These are phyloP conservation scores for Microcebus tavaratra DNA, from an alignment of 2,113 vertebrate species.

Conservation along the genomic window DNA sequence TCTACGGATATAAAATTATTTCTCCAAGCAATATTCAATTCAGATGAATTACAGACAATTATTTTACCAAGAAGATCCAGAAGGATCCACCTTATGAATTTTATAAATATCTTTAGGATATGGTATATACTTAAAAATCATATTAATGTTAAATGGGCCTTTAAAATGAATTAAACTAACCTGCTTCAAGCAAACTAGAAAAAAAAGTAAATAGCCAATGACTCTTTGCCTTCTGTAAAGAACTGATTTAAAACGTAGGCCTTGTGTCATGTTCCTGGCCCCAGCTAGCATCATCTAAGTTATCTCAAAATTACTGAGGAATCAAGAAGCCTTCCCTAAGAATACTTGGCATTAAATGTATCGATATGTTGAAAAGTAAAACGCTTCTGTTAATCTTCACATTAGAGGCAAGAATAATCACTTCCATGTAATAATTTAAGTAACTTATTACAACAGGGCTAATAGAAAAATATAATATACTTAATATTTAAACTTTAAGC, in stretches of 20 bases:
- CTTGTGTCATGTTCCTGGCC: background rate
- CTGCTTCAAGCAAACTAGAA: background rate
- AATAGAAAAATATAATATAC: background rate
- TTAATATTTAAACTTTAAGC: background rate
- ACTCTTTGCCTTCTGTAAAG: background rate
- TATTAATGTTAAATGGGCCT: slow-evolving; percentile 5
- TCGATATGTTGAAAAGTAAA: background rate
- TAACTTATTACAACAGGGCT: background rate
- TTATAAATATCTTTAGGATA: slow-evolving; percentile 11
- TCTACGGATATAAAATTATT: slow-evolving; percentile 48
- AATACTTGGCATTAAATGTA: background rate
- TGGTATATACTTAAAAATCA: background rate
- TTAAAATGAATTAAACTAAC: slow-evolving; percentile 21
- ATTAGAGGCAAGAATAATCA: background rate
- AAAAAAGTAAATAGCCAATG: background rate
- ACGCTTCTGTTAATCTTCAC: background rate
- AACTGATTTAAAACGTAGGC: background rate
- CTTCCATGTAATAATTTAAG: background rate
- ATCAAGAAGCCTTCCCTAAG: background rate
- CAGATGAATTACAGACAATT: slow-evolving; percentile 12
- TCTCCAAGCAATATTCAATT: slow-evolving; percentile 8
- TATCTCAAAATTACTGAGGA: background rate
- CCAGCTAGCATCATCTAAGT: background rate
- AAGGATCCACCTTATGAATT: slow-evolving; percentile 22
- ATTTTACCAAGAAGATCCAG: slow-evolving; percentile 5